phyloP scores from a whole-genome alignment of 2,113 vertebrate species.

The Rhinopithecus roxellana region DNA sequence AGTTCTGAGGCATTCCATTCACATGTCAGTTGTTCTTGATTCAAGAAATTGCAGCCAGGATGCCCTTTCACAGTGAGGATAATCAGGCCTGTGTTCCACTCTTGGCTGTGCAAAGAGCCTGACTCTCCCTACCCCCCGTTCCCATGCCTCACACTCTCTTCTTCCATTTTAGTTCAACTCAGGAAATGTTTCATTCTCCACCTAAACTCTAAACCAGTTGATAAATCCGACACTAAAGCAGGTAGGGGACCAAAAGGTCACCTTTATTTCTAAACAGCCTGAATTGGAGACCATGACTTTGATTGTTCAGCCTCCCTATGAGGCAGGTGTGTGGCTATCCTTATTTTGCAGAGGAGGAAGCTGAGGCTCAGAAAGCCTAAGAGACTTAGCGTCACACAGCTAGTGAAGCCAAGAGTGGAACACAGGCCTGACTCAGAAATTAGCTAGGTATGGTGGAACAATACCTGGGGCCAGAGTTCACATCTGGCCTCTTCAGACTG shows the following conservation, averaged over 20 bases:
- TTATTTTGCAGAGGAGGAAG: neutral
- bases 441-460: no score
- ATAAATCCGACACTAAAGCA: neutral
- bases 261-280: neutral
- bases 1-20: fast-evolving
- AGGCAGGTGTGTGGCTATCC: neutral
- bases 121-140: neutral
- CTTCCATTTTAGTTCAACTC: neutral
- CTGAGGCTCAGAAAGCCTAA: neutral
- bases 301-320: neutral
- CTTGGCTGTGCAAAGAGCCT: neutral
- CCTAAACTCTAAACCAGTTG: neutral
- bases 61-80: neutral
- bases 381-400: neutral
- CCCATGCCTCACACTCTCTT: neutral
- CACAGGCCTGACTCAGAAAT: neutral
- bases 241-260: neutral
- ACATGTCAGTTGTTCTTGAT: neutral
- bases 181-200: neutral
- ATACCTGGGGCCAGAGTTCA: no score
- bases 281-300: neutral
- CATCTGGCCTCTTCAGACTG: neutral
- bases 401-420: neutral
- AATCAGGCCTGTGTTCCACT: no score
- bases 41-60: neutral